Evolutionary conservation across 2,113 vertebrate species (phyloP), one percentile per base, ranked within the genome.

Genomic region (Desmodus rotundus): DNA sequence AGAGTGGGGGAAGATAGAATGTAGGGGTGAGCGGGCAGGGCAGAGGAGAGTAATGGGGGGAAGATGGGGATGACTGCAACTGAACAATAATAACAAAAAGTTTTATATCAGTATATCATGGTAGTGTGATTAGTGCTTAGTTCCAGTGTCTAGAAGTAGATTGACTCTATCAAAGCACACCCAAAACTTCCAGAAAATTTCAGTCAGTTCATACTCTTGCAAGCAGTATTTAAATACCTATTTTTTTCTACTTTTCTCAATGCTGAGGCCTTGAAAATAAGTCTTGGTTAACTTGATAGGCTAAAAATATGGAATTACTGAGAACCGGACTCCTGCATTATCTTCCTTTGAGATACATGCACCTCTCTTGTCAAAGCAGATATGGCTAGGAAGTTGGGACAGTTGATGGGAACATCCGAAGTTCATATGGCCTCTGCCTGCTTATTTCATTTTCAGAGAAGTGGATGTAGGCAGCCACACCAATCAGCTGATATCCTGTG

Each of bases 401-500:
- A 8, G 14, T 7, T 0, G 20, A 4, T n/a, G 24, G 15, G 31
- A 9, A 12, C 31, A 28, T 22, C 43, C 36, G 33, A 16, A 52
- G 28, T 41, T 54, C 65, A 17, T 26, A 38, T 0, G 12, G 8
- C 6, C 31, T 76, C 20, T 61, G 20, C 72, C 26, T 33, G 20
- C 38, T 89, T 94, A 33, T 45, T 86, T 94, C n/a, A 45, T 82
- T 72, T 89, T 45, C 28, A 56, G 45, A 85, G 67, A 56, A 45
- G 26, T 24, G 41, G n/a, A 36, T 17, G 17, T 41, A 12, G 28
- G 26, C 14, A 94, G 31, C 33, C 58, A 50, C 28, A 63, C 11
- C 52, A 86, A 65, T 54, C 36, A 58, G 41, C 28, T 36, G 28
- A n/a, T 82, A 68, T 20, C n/a, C 20, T 89, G 20, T 3, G 3